phyloP scores from a whole-genome alignment of 2,113 vertebrate genomes.

The Promerops cafer region DNA sequence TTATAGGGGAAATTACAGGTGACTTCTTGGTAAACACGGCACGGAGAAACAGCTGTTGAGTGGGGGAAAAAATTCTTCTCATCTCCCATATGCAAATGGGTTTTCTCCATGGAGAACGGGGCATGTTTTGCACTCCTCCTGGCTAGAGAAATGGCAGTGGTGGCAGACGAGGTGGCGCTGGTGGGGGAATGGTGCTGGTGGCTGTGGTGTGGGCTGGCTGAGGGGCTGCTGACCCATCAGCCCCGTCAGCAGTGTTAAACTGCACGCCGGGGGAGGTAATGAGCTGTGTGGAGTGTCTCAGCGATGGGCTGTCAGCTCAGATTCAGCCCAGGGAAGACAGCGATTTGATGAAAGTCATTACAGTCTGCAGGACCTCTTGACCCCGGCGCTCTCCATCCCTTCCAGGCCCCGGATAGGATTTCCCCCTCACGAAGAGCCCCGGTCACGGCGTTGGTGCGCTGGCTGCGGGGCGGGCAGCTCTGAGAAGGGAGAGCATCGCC shows the following conservation, averaged over 20 bases:
- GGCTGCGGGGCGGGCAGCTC: neutral
- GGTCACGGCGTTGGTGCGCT: rapidly evolving
- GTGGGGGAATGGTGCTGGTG: neutral
- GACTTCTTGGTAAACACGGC: neutral
- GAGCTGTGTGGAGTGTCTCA: neutral
- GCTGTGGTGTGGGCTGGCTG: neutral
- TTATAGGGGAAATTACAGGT: neutral
- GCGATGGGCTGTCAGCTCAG: slow-evolving; percentile 12
- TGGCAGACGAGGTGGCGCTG: neutral
- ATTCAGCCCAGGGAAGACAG: slow-evolving; percentile 3
- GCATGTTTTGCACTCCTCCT: neutral
- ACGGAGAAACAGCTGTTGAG: neutral
- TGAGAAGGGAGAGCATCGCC: neutral
- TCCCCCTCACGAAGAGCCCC: neutral
- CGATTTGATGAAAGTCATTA: slow-evolving; percentile 25
- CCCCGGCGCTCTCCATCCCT: neutral
- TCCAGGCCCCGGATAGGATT: neutral
- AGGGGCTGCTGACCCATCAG: neutral
- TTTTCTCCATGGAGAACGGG: neutral
- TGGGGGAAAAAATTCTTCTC: rapidly evolving
- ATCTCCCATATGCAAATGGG: neutral
- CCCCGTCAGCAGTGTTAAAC: neutral
- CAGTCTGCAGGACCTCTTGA: neutral
- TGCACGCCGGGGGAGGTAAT: neutral
- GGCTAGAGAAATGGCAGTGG: neutral